phyloP scores from a whole-genome alignment of 64 coral and sea anemone genomes.

The Orbicella faveolata region DNA sequence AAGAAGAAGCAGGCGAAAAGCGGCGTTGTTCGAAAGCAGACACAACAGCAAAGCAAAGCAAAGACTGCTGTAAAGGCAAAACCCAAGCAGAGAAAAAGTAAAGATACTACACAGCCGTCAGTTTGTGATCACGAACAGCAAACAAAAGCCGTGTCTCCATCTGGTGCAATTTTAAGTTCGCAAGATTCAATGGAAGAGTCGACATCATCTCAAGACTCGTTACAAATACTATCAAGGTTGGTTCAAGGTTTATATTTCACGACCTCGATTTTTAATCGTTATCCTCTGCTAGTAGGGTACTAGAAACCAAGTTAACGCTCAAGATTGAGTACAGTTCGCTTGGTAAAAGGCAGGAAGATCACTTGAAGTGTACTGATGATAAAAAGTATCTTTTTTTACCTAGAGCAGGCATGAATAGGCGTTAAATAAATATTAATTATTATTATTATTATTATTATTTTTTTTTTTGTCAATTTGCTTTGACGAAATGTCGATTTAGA shows the following conservation, averaged over 20 bases:
- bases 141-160: conserved; percentile 50
- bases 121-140: conserved; percentile 9
- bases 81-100: not conserved
- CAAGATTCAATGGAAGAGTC: conserved; percentile 47
- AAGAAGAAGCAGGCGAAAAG: not conserved
- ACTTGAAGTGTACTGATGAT: no score
- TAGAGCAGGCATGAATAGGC: no score
- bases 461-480: no score
- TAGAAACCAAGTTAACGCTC: no score
- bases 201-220: conserved; percentile 9
- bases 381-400: no score
- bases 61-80: not conserved
- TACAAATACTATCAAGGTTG: not conserved
- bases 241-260: not conserved
- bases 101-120: not conserved
- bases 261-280: no score
- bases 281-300: no score
- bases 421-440: no score
- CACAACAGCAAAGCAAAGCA: not conserved
- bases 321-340: no score
- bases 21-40: conserved; percentile 2
- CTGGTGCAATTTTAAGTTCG: conserved; percentile 57
- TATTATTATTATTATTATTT: no score
- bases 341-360: no score
- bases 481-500: no score